A percentile compares a stretch with the other conserved stretches of the same genome.
Evolutionary conservation across 2,888 invertebrate genomes (phyloP).

Genomic region (Zhuqinia jingwanae): DNA sequence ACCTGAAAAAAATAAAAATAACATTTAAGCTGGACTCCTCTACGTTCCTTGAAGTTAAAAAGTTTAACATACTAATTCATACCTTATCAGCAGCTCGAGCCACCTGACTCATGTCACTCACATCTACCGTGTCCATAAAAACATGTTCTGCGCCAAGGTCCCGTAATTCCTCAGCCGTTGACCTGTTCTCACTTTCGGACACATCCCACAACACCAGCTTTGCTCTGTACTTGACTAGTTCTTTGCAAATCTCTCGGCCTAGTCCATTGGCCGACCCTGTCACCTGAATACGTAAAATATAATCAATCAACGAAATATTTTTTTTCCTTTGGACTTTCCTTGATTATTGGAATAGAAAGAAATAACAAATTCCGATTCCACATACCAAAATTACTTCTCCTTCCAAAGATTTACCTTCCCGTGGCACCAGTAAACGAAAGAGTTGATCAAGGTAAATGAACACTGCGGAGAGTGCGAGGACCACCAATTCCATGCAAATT

Average conservation of each 20-base stretch:
- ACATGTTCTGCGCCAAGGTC: constrained; percentile 82
- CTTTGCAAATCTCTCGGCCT: constrained; percentile 85
- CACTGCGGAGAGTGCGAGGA: constrained; percentile 29
- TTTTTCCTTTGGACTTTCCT: too few species aligned
- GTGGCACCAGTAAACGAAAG: constrained; percentile 57
- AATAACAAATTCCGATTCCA: too few species aligned
- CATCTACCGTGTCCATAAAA: constrained; percentile 83
- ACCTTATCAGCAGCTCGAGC: constrained; percentile 65
- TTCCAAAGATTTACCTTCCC: constrained; percentile 55
- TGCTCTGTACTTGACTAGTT: constrained; percentile 83
- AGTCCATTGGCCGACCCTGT: constrained; percentile 88
- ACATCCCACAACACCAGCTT: constrained; percentile 86
- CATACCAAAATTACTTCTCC: constrained; percentile 70
- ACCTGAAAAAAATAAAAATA: constrained; percentile 80
- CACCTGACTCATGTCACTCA: constrained; percentile 83
- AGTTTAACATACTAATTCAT: neutral
- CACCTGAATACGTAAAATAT: constrained; percentile 82
- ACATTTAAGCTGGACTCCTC: neutral
- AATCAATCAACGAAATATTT: too few species aligned
- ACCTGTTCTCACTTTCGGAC: constrained; percentile 83
- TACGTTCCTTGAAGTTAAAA: neutral
- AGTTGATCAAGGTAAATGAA: constrained; percentile 49
- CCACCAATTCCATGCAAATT: constrained; percentile 37
- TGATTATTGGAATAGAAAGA: too few species aligned
- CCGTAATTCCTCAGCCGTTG: constrained; percentile 82